Conservation (phyloP, 64 coral and sea anemone species). For the Pocillopora verrucosa region DNA sequence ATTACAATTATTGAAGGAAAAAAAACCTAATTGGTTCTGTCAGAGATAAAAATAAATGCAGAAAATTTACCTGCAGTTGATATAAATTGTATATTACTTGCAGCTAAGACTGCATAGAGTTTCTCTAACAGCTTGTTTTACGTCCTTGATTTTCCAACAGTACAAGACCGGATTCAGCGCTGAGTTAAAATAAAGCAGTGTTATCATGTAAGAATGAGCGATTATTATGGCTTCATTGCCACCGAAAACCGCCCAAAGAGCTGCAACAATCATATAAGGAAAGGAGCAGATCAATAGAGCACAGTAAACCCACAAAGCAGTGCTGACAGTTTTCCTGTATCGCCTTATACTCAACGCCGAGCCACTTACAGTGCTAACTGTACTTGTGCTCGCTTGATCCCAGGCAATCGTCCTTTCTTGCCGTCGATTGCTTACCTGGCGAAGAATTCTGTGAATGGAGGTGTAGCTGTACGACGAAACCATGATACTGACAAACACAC, state of each 20-base stretch:
- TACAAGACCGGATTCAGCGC: slow-evolving; percentile 10
- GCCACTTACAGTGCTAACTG: neutral
- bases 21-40: too few relatives aligned
- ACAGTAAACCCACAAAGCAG: slow-evolving; percentile 33
- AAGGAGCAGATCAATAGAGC: slow-evolving; percentile 9
- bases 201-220: neutral
- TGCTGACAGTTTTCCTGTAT: slow-evolving; percentile 13
- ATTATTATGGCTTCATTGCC: neutral
- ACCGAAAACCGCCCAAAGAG: slow-evolving; percentile 11
- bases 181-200: slow-evolving; percentile 20
- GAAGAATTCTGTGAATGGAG: slow-evolving; percentile 12
- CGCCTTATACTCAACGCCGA: neutral
- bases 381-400: neutral
- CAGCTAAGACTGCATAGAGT: neutral
- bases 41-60: too few relatives aligned
- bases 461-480: slow-evolving; percentile 4
- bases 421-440: neutral
- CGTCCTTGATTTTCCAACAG: slow-evolving; percentile 10
- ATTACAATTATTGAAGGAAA: too few relatives aligned
- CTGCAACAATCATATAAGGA: slow-evolving; percentile 25
- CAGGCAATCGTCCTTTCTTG: neutral
- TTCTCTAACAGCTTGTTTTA: neutral
- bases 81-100: neutral
- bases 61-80: too few relatives aligned
- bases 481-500: neutral